phyloP scores from a whole-genome alignment of 2,797 vertebrate species.

The Miichthys miiuy region DNA sequence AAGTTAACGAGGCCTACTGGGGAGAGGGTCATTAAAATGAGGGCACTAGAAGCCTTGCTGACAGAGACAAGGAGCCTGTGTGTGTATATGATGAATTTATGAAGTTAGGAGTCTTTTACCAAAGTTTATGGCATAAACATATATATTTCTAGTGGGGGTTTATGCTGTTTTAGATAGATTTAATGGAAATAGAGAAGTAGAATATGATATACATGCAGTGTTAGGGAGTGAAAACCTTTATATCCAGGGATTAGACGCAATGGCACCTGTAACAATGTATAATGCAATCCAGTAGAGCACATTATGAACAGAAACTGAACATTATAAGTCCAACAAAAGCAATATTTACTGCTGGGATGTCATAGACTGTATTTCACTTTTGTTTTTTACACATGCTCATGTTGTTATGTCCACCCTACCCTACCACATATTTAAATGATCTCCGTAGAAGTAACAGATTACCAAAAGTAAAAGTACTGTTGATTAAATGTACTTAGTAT shows the following conservation, averaged over 20 bases:
- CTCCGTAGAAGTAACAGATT: too few relatives aligned
- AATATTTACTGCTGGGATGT: background rate
- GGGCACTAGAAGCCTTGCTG: constrained; percentile 51
- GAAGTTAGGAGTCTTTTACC: constrained; percentile 8
- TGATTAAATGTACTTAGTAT: too few relatives aligned
- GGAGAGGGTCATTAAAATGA: constrained; percentile 72
- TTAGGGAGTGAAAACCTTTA: background rate
- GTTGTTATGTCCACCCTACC: background rate
- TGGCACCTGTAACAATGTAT: background rate
- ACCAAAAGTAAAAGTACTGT: too few relatives aligned
- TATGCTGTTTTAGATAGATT: constrained; percentile 15
- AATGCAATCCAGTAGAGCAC: background rate
- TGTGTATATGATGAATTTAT: constrained; percentile 40
- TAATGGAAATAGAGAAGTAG: constrained; percentile 16
- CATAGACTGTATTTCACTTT: background rate
- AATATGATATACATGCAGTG: background rate
- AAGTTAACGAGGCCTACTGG: constrained; percentile 80
- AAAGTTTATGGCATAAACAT: background rate
- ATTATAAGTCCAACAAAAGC: background rate
- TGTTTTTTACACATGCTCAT: background rate
- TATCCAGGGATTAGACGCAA: background rate
- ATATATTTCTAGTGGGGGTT: background rate
- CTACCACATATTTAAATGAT: background rate
- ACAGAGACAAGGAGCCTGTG: constrained; percentile 59
- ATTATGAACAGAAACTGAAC: background rate